Base-by-base conservation (phyloP, 2,113 vertebrate genomes). In the Aegypius monachus region DNA sequence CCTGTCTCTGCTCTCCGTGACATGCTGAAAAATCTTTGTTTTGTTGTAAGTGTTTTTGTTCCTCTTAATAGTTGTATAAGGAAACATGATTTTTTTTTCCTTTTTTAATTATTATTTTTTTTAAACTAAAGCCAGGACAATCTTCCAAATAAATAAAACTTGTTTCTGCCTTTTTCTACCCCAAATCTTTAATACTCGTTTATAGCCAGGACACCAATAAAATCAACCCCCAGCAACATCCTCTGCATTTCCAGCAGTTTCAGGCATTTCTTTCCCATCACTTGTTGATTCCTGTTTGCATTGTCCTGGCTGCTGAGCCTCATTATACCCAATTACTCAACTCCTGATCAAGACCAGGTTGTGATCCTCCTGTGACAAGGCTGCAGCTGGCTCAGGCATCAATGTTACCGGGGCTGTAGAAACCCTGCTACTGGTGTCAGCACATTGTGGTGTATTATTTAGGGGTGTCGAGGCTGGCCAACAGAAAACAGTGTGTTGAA, bases 331-430 rank as follows among this genome's bases (percentile, higher is more conserved):
- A 38, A 38, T 48, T 45, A 75, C 14, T 55, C 3, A 11, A 34
- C 23, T 38, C 31, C 27, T 77, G 48, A 65, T 53, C 34, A 42
- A 66, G 31, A 79, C 16, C 21, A 45, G 25, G 27, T 48, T 68
- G 16, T 52, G n/a, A 23, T 73, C 6, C 4, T 82, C 25, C 13
- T 13, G 4, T 12, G 21, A 27, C 12, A 68, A 61, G 23, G 34
- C 18, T 61, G 29, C 20, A 55, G 18, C 20, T 62, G 38, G n/a
- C n/a, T 47, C 36, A 62, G 32, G 7, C 15, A 40, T 31, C 1
- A 2, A 13, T 29, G 8, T 26, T 38, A 27, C 43, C 0, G 0
- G 2, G 13, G 5, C n/a, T 52, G 6, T 32, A 40, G 22, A 53
- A 18, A 19, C 5, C 47, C 40, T 83, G 15, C 15, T 50, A 18